A percentile compares a stretch with the other conserved stretches of the same genome.
phyloP scores from a whole-genome alignment of 2,888 invertebrate genomes.

The Macaria notata region DNA sequence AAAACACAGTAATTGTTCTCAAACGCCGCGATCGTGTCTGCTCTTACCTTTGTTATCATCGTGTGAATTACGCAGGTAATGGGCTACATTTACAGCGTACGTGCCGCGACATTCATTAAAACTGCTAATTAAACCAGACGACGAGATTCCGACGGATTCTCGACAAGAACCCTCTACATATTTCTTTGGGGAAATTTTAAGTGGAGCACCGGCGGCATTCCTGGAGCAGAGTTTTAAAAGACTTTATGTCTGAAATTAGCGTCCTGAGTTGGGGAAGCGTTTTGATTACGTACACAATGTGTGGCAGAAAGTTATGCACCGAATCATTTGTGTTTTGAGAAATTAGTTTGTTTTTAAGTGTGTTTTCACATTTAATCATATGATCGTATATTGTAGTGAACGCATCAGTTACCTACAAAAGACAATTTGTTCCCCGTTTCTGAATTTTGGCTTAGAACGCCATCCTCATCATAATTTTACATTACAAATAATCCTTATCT shows the following conservation, averaged over 20 bases:
- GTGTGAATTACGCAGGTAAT: slow-evolving; percentile 76
- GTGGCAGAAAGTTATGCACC: too few relatives aligned
- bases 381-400: too few relatives aligned
- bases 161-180: slow-evolving; percentile 52
- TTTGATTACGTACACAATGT: slow-evolving; percentile 1
- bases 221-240: slow-evolving; percentile 43
- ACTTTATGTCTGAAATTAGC: slow-evolving; percentile 43
- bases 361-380: too few relatives aligned
- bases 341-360: too few relatives aligned
- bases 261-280: slow-evolving; percentile 35
- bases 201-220: slow-evolving; percentile 46
- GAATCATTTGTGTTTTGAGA: too few relatives aligned
- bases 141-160: slow-evolving; percentile 63
- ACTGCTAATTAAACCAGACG: slow-evolving; percentile 73
- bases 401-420: too few relatives aligned
- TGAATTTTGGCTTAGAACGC: too few relatives aligned
- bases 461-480: too few relatives aligned
- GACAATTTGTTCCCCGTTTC: too few relatives aligned
- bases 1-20: too few relatives aligned
- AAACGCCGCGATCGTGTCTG: too few relatives aligned
- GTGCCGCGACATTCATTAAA: slow-evolving; percentile 78
- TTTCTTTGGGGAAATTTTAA: slow-evolving; percentile 57
- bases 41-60: slow-evolving; percentile 63
- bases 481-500: too few relatives aligned
- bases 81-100: slow-evolving; percentile 73